Base-by-base conservation (phyloP, 2,888 invertebrate genomes). In the Pandemis corylana region DNA sequence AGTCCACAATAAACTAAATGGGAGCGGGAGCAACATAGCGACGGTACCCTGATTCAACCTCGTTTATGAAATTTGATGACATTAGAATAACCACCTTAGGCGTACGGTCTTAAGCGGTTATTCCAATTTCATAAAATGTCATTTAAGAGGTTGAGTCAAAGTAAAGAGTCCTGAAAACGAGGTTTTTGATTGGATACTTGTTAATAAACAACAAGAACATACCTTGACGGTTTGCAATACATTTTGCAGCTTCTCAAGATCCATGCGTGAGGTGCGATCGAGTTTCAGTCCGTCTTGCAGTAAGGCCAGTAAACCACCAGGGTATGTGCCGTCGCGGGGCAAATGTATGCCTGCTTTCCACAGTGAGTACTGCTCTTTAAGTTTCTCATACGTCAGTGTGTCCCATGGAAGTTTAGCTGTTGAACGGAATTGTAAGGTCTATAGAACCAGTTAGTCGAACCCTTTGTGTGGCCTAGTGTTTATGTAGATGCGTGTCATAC, bases 321-420 rank as follows among this genome's bases (percentile, higher is more conserved):
- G 94, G 77, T 94, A 94, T 0, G 90, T 89, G 7, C 93, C 94
- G 70, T 94, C 91, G 49, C 84, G 82, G 0, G 91, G 90, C 65
- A 94, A 68, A 0, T 78, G 72, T 5, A 94, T 77, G 0, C 93
- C 91, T 0, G 87, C 84, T 67, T 88, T 87, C 90, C 90, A 92
- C 0, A 88, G 72, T 1, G 85, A 83, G 80, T 95, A 94, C 7
- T 88, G 86, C 75, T 93, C 89, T 71, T 88, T 89, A 0, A 95
- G 82, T 74, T 90, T 87, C 0, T 87, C 86, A 78, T 94, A 93
- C 0, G 86, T 83, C 0, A 90, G 77, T 7, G 82, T 80, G 77
- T 89, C 90, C 92, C 91, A 94, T 5, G 95, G 95, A 4, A 91
- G 76, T 1, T 85, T 78, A 0, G 91, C 94, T 94, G 83, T 28